These are phyloP conservation scores for Stichodactyla mertensii DNA, from an alignment of 64 coral and sea anemone species.

Conservation along the genomic window DNA sequence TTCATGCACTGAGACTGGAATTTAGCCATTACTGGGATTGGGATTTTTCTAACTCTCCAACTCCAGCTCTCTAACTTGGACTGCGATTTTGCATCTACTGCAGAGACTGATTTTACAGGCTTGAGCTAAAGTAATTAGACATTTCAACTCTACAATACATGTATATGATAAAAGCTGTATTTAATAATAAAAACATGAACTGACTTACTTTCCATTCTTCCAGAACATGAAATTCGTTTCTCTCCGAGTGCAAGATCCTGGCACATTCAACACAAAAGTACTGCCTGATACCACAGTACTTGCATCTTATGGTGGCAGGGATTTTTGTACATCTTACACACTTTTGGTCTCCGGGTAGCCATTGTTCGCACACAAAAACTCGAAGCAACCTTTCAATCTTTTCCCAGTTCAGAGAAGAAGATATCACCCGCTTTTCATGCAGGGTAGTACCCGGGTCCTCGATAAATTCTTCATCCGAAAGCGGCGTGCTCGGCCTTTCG, in stretches of 20 bases:
- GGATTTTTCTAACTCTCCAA: too few species aligned
- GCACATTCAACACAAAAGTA: slow-evolving; percentile 57
- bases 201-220: slow-evolving; percentile 62
- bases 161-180: not conserved
- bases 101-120: too few species aligned
- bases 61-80: too few species aligned
- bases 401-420: not conserved
- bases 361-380: not conserved
- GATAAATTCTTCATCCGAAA: too few species aligned
- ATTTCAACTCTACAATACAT: not conserved
- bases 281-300: slow-evolving; percentile 59
- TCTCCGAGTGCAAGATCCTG: slow-evolving; percentile 8
- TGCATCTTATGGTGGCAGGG: slow-evolving; percentile 19
- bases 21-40: too few species aligned
- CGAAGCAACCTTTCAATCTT: not conserved
- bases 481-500: too few species aligned
- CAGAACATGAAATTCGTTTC: slow-evolving; percentile 71
- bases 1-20: too few species aligned
- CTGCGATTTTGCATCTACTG: too few species aligned
- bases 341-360: not conserved
- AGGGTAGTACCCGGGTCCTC: too few species aligned
- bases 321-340: slow-evolving; percentile 24
- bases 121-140: not conserved
- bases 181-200: not conserved
- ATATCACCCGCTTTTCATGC: too few species aligned